These are phyloP conservation scores for Muscina levida DNA, from an alignment of 2,888 invertebrate species.

Conservation along the genomic window DNA sequence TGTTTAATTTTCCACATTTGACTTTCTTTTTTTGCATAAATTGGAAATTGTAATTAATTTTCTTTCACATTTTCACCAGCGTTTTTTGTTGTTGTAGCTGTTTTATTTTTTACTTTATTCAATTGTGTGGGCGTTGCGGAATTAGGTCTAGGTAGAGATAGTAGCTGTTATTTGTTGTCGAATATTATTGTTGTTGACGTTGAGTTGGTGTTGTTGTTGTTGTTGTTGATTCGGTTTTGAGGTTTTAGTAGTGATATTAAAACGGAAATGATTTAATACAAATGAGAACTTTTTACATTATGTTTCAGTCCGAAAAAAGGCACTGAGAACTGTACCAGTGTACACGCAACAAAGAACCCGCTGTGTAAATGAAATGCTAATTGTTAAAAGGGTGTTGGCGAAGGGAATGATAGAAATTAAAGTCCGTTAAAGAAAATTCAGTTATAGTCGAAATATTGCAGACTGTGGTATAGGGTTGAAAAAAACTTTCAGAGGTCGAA, in stretches of 20 bases:
- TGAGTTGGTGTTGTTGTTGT: slow-evolving; percentile 3
- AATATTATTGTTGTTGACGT: slow-evolving; percentile 10
- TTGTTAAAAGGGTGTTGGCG: not conserved
- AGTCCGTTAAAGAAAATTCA: too few relatives aligned
- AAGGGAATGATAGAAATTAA: not conserved
- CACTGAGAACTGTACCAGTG: not conserved
- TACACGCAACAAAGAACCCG: slow-evolving; percentile 5
- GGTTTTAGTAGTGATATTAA: too few relatives aligned
- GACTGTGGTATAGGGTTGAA: too few relatives aligned
- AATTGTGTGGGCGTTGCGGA: slow-evolving; percentile 73
- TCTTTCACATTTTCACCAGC: slow-evolving; percentile 35
- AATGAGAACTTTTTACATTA: slow-evolving; percentile 15
- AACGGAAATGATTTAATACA: slow-evolving; percentile 55
- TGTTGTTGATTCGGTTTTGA: slow-evolving; percentile 25
- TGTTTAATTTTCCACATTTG: not conserved
- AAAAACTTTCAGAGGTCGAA: too few relatives aligned
- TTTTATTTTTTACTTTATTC: slow-evolving; percentile 2
- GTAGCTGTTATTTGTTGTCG: not conserved
- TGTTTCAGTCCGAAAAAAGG: not conserved
- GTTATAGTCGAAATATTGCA: too few relatives aligned
- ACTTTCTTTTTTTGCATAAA: slow-evolving; percentile 39
- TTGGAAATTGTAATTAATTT: slow-evolving; percentile 28
- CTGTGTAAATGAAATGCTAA: slow-evolving; percentile 1
- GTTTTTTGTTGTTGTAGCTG: not conserved
- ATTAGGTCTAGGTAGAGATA: not conserved